Percentiles rank a stretch among this genome's conserved stretches.
Conservation (phyloP, 2,888 invertebrate genomes). For the Linnaemya vulpina region DNA sequence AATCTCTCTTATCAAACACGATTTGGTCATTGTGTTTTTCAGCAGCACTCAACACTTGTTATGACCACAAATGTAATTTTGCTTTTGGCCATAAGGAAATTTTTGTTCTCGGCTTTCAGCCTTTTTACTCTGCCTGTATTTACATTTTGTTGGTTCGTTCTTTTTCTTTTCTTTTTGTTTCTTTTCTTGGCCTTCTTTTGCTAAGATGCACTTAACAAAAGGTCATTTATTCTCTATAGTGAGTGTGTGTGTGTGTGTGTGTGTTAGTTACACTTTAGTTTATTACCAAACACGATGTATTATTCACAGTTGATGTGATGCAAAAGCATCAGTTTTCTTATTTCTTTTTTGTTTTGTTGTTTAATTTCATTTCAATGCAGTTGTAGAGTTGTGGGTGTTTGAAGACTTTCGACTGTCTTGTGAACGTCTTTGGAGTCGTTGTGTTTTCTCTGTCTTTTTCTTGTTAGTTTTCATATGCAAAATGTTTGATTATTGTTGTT, state of each 20-base stretch:
- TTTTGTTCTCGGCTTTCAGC: constrained; percentile 35
- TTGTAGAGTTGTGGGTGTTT: background rate
- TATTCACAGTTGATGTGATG: constrained; percentile 69
- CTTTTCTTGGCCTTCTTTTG: constrained; percentile 14
- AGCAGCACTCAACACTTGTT: constrained; percentile 40
- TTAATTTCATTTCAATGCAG: background rate
- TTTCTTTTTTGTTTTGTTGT: too few species aligned
- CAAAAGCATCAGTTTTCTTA: constrained; percentile 21
- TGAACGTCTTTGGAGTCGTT: constrained; percentile 1
- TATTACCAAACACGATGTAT: constrained; percentile 70
- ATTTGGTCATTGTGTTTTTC: background rate
- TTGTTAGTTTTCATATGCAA: constrained; percentile 12
- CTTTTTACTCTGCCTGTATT: background rate
- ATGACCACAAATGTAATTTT: constrained; percentile 67
- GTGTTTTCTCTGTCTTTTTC: background rate
- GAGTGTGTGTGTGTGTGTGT: background rate
- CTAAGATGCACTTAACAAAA: constrained; percentile 53
- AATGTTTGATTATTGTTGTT: constrained; percentile 64
- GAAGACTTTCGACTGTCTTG: constrained; percentile 40
- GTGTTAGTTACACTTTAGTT: constrained; percentile 61
- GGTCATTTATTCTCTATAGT: constrained; percentile 37
- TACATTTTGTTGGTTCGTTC: background rate
- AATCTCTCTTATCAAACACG: constrained; percentile 55
- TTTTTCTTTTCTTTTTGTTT: background rate
- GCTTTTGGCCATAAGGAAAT: constrained; percentile 54